phyloP scores from a whole-genome alignment of 2,888 invertebrate genomes.

The Phortica okadai region DNA sequence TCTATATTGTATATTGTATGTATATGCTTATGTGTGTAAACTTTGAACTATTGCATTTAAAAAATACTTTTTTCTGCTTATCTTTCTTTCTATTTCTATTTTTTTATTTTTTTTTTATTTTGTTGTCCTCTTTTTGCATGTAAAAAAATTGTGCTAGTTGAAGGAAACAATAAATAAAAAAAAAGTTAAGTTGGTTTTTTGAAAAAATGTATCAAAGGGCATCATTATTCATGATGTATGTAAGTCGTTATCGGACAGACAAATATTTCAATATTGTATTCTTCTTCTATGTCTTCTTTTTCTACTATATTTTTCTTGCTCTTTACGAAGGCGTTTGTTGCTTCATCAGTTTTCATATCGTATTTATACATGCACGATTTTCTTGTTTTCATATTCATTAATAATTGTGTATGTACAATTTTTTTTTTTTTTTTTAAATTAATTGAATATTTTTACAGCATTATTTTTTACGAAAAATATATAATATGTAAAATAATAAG shows the following conservation, averaged over 20 bases:
- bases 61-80: conserved; percentile 8
- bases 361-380: background rate
- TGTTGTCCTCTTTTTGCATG: background rate
- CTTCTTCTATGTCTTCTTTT: background rate
- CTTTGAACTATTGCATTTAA: conserved; percentile 16
- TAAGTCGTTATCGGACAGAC: conserved; percentile 35
- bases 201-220: conserved; percentile 6
- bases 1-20: conserved; percentile 41
- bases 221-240: background rate
- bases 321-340: conserved; percentile 36
- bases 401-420: conserved; percentile 23
- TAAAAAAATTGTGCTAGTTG: background rate
- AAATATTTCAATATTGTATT: background rate
- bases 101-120: background rate
- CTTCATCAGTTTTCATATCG: conserved; percentile 28
- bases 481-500: conserved; percentile 55
- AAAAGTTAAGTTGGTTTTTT: background rate
- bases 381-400: background rate
- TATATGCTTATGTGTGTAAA: conserved; percentile 34
- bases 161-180: background rate
- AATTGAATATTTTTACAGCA: conserved; percentile 31
- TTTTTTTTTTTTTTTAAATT: background rate
- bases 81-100: background rate
- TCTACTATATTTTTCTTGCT: conserved; percentile 25
- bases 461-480: conserved; percentile 37